These are phyloP conservation scores for Caranx melampygus DNA, from an alignment of 2,113 vertebrate genomes.

Conservation along the genomic window DNA sequence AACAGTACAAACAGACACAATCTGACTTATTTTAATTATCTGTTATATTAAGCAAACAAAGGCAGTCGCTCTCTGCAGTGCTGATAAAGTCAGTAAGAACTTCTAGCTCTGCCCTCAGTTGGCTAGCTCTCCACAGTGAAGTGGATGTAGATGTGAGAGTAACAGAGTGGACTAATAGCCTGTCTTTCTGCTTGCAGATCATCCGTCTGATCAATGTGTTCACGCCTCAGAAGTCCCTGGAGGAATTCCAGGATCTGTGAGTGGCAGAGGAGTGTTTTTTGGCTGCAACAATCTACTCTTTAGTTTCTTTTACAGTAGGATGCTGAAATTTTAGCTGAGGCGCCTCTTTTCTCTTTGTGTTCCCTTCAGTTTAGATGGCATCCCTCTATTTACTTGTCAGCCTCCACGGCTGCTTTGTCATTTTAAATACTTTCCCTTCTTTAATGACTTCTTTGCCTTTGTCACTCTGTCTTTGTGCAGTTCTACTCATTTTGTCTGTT, in stretches of 20 bases:
- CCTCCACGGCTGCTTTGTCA: neutral
- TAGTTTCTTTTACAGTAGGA: slow-evolving; percentile 11
- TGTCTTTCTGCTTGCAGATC: slow-evolving; percentile 87
- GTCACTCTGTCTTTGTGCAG: neutral
- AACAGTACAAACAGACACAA: neutral
- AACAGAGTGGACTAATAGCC: slow-evolving; percentile 63
- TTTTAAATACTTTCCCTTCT: neutral
- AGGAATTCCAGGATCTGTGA: slow-evolving; percentile 99
- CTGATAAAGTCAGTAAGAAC: slow-evolving; percentile 22
- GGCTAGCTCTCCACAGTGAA: slow-evolving; percentile 27
- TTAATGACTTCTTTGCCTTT: neutral
- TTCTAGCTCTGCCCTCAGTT: slow-evolving; percentile 19
- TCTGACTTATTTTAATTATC: neutral
- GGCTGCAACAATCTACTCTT: neutral
- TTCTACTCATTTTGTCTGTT: neutral
- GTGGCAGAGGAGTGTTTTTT: slow-evolving; percentile 70
- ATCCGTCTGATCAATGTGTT: slow-evolving; percentile 98
- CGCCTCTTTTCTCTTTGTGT: neutral
- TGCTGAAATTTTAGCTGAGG: slow-evolving; percentile 13
- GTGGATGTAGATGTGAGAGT: slow-evolving; percentile 49
- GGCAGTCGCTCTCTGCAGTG: neutral
- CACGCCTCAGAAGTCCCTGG: slow-evolving; percentile 97
- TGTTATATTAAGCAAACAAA: neutral
- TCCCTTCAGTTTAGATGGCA: neutral
- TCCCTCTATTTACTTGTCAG: neutral